Conservation (phyloP, 2,888 invertebrate species). For the Halocaridina rubra region DNA sequence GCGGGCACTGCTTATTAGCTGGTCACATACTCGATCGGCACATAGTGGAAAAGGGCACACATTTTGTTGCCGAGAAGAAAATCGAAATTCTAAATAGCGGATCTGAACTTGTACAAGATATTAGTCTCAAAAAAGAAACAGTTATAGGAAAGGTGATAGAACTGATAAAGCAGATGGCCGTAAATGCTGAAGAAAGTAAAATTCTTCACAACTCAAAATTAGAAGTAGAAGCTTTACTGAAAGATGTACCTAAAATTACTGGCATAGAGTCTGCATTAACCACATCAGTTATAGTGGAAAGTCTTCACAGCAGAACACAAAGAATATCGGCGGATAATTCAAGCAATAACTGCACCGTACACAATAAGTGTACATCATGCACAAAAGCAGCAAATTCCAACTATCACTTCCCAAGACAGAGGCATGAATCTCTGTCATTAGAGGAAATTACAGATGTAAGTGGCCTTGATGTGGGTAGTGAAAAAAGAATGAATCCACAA, state of each 20-base stretch:
- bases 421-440: not conserved
- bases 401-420: not conserved
- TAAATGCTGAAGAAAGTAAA: not conserved
- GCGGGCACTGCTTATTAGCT: not conserved
- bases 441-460: not conserved
- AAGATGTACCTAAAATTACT: not conserved
- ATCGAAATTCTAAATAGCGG: not conserved
- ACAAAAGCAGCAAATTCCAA: not conserved
- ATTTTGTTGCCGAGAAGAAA: not conserved
- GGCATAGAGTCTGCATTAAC: not conserved
- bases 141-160: not conserved
- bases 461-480: not conserved
- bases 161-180: not conserved
- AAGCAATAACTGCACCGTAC: not conserved
- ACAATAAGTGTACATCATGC: not conserved
- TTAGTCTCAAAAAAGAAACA: not conserved
- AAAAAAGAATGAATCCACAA: too few species aligned
- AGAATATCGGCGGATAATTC: not conserved
- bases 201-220: not conserved
- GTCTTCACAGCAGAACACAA: not conserved
- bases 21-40: not conserved
- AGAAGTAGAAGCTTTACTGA: not conserved
- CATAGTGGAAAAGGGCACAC: not conserved
- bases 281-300: not conserved
- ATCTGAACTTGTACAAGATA: not conserved